phyloP scores from a whole-genome alignment of 37 sponge, comb jelly and placozoan genomes.

The Mnemiopsis leidyi region DNA sequence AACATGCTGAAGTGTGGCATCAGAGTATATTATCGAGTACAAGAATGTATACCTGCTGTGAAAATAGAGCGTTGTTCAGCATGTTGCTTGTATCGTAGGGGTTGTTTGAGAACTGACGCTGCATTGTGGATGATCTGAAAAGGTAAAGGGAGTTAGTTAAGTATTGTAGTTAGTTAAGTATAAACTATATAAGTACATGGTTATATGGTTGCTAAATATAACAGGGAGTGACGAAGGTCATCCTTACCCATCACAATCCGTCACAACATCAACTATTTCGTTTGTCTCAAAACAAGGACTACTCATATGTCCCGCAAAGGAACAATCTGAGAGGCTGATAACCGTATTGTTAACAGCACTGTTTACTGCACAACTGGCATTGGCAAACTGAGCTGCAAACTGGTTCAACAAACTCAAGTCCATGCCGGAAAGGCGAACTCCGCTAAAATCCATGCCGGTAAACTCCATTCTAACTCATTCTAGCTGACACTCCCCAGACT shows the following conservation, averaged over 20 bases:
- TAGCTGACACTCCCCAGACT: too few species aligned
- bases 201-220: too few species aligned
- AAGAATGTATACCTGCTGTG: too few species aligned
- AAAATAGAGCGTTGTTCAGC: neutral
- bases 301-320: neutral
- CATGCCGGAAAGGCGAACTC: neutral
- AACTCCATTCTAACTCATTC: too few species aligned
- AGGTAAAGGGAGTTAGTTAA: neutral
- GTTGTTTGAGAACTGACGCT: neutral
- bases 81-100: neutral
- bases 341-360: too few species aligned
- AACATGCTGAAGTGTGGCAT: too few species aligned
- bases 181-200: too few species aligned
- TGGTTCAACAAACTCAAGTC: neutral
- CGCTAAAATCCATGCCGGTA: too few species aligned
- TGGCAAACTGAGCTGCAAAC: neutral
- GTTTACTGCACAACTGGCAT: neutral
- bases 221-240: too few species aligned
- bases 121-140: conserved; percentile 35
- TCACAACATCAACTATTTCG: neutral
- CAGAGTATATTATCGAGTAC: too few species aligned
- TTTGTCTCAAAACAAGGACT: neutral
- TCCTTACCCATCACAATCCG: neutral
- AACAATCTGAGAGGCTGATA: neutral
- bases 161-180: too few species aligned